phyloP scores from a whole-genome alignment of 2,797 vertebrate species.

The Tamandua tetradactyla region DNA sequence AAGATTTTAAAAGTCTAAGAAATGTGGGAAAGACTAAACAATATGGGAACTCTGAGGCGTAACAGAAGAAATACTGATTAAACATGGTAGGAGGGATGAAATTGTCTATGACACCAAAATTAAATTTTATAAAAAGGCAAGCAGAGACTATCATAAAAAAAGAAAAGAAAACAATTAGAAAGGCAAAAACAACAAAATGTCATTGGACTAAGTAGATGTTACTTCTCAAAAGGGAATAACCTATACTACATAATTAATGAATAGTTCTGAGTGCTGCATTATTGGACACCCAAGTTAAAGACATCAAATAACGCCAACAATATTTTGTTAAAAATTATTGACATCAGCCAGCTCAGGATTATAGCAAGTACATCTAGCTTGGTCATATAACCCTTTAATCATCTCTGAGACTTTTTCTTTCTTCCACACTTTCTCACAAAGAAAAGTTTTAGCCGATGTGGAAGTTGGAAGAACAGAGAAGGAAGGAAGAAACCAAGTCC shows the following conservation, averaged over 20 bases:
- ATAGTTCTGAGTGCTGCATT: background rate
- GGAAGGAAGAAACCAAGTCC: background rate
- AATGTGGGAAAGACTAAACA: conserved; percentile 18
- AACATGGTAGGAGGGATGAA: background rate
- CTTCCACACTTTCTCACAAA: background rate
- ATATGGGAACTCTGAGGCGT: background rate
- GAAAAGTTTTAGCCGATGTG: background rate
- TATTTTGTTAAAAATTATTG: background rate
- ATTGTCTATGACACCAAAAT: conserved; percentile 20
- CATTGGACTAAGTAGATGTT: background rate
- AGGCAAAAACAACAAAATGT: background rate
- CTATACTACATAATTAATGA: background rate
- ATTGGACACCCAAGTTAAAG: background rate
- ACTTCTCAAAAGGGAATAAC: background rate
- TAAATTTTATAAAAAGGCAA: conserved; percentile 15
- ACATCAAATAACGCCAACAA: background rate
- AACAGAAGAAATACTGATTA: background rate
- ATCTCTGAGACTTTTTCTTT: conserved; percentile 23
- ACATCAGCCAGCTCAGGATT: background rate
- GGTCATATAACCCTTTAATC: background rate
- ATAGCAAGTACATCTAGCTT: background rate
- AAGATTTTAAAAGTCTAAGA: background rate
- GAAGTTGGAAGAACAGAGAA: background rate
- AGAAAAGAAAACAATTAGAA: background rate
- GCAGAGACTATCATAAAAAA: background rate